phyloP scores from a whole-genome alignment of 2,888 invertebrate genomes.

The Ptychoptera albimana region DNA sequence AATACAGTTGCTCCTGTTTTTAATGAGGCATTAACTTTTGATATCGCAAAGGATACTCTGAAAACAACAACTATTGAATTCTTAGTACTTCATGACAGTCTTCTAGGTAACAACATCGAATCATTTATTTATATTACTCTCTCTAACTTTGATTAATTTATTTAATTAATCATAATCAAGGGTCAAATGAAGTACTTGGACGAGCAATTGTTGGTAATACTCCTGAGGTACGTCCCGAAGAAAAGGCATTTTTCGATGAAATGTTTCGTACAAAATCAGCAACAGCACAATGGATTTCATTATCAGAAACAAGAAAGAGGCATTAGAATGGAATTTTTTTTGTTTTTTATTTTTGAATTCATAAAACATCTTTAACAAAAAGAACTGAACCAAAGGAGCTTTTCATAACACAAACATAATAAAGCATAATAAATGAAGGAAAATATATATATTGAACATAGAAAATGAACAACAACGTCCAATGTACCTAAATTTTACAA shows the following conservation, averaged over 20 bases:
- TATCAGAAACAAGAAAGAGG: conserved; percentile 25
- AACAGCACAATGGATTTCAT: conserved; percentile 40
- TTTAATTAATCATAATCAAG: no score
- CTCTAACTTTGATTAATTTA: no score
- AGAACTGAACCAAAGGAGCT: no score
- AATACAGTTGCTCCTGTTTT: conserved; percentile 78
- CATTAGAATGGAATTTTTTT: no score
- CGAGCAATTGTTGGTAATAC: conserved; percentile 36
- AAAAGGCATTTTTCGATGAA: conserved; percentile 38
- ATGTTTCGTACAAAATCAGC: conserved; percentile 39
- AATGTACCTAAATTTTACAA: no score
- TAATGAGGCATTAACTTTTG: conserved; percentile 87
- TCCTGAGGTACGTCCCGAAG: conserved; percentile 28
- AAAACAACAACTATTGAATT: conserved; percentile 40
- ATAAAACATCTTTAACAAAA: no score
- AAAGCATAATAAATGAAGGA: no score
- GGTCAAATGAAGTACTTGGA: conserved; percentile 37
- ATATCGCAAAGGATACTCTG: conserved; percentile 53
- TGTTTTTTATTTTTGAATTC: no score
- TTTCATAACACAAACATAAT: no score
- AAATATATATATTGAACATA: no score
- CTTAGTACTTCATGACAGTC: conserved; percentile 41
- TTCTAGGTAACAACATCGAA: conserved; percentile 29
- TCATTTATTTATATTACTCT: background rate
- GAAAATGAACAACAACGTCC: no score